Conservation (phyloP, 2,888 invertebrate species). For the Ophion ellenae region DNA sequence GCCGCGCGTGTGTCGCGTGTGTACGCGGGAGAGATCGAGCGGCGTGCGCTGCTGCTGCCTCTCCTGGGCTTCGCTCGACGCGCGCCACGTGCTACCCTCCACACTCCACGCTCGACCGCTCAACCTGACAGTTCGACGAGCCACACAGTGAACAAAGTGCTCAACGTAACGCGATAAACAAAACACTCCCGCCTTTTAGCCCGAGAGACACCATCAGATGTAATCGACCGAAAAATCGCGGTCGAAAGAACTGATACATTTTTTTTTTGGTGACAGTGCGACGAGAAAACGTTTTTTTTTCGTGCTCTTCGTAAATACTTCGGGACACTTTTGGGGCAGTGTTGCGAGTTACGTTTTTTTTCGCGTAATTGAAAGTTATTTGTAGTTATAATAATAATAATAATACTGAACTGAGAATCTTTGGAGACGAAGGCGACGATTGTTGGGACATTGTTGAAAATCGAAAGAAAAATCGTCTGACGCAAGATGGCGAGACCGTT, state of each 20-base stretch:
- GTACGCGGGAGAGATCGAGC: slow-evolving; percentile 24
- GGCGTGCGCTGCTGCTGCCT: slow-evolving; percentile 19
- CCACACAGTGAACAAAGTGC: slow-evolving; percentile 15
- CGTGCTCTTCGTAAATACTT: neutral
- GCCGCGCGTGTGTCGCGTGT: neutral
- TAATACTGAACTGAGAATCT: neutral
- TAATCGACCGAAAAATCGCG: too few species aligned
- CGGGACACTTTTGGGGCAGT: neutral
- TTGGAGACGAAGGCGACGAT: neutral
- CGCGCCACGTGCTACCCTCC: slow-evolving; percentile 56
- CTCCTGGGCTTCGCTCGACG: neutral
- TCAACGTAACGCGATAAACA: neutral
- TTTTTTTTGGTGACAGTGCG: neutral
- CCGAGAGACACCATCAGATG: too few species aligned
- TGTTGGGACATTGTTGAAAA: neutral
- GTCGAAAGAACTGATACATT: neutral
- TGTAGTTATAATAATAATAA: neutral
- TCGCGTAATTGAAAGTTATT: neutral
- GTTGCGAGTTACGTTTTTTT: neutral
- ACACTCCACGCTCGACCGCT: slow-evolving; percentile 30
- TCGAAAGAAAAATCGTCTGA: slow-evolving; percentile 26
- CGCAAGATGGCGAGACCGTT: slow-evolving; percentile 81
- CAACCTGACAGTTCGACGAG: slow-evolving; percentile 49
- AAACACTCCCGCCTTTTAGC: neutral
- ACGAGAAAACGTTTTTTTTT: neutral